These are phyloP conservation scores for Pyrrhia umbra DNA, from an alignment of 2,888 invertebrate genomes.

Conservation along the genomic window DNA sequence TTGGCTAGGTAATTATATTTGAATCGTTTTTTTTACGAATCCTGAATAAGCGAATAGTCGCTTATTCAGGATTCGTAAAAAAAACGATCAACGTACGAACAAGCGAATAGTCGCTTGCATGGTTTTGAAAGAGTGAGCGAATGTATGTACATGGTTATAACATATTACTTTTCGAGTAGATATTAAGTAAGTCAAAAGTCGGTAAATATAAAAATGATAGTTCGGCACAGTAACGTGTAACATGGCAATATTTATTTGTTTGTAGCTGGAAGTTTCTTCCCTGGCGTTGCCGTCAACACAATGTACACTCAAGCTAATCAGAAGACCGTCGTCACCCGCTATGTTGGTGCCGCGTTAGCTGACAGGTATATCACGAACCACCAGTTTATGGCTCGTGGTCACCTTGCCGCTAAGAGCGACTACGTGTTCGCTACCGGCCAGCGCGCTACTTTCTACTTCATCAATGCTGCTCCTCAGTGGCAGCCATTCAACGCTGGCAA, in stretches of 20 bases:
- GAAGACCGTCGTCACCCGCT: constrained; percentile 71
- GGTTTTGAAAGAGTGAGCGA: background rate
- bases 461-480: constrained; percentile 93
- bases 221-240: background rate
- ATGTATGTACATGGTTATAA: background rate
- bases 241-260: background rate
- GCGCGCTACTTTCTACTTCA: constrained; percentile 90
- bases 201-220: background rate
- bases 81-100: too few relatives aligned
- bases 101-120: background rate
- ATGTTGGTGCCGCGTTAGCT: constrained; percentile 77
- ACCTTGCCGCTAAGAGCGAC: constrained; percentile 91
- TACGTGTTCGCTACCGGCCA: constrained; percentile 91
- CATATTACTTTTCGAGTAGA: background rate
- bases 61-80: too few relatives aligned
- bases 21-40: background rate
- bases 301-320: constrained; percentile 82
- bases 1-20: constrained; percentile 76
- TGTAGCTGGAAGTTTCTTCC: constrained; percentile 87
- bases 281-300: constrained; percentile 80
- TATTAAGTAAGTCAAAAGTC: background rate
- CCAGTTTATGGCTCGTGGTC: constrained; percentile 90
- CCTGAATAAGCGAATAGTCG: background rate
- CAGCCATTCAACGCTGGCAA: constrained; percentile 91
- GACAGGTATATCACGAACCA: constrained; percentile 84